Base-by-base conservation (phyloP, 1,140 invertebrate species). In the Pseudomyrmex pallidus region DNA sequence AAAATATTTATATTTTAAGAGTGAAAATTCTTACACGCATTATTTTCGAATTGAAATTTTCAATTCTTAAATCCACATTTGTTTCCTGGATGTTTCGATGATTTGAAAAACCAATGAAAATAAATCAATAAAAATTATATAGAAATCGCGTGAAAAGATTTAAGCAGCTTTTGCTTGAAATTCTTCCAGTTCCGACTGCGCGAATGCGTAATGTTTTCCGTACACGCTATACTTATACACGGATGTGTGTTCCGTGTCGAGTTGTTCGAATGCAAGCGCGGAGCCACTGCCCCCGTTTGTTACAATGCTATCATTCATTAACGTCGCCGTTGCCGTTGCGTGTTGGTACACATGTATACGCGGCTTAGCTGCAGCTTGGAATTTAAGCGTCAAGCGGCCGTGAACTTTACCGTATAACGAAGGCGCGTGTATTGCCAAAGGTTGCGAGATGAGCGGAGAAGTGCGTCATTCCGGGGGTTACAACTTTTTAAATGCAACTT, bases 281-380 rank as follows among this genome's bases (percentile, higher is more conserved):
- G 57, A 68, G 57, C n/a, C 52, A 68, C 59, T 74, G 44, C 17
- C 15, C 52, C 61, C 50, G 67, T 66, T 82, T 44, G 22, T 62
- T 64, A 85, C 83, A 85, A 85, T 85, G 61, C 67, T 54, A 74
- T 85, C 83, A 85, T 85, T 85, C 77, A 85, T 85, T 62, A 76
- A 46, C 44, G 68, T 78, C 20, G n/a, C 82, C 70, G 59, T 7
- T 35, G 35, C 57, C 50, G 48, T 74, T 44, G 78, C 67, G 62
- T 82, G 72, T 74, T 74, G 8, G 25, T 82, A 46, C 7, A 82
- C 50, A 74, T 46, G 70, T 50, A 12, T 52, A 52, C 35, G 44
- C 57, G 9, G 46, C 59, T 82, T 82, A n/a, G 25, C 25, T 56
- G 78, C 78, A 74, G 54, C 82, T 67, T 50, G 61, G 62, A 83